phyloP scores from a whole-genome alignment of 2,888 invertebrate species.

The Nemurella pictetii region DNA sequence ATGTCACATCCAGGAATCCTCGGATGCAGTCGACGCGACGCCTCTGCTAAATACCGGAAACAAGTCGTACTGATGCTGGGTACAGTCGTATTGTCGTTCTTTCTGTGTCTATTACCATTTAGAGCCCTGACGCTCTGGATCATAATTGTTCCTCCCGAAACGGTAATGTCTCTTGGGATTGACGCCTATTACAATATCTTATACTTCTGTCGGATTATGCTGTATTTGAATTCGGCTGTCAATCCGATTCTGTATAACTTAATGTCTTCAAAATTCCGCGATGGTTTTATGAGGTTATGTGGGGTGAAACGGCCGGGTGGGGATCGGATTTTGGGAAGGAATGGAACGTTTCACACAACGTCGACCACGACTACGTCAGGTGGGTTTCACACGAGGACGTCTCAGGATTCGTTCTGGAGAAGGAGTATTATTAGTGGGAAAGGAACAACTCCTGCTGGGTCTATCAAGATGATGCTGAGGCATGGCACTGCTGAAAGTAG shows the following conservation, averaged over 20 bases:
- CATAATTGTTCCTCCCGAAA: constrained; percentile 71
- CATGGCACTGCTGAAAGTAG: constrained; percentile 12
- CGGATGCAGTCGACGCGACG: constrained; percentile 56
- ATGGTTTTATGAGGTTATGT: constrained; percentile 73
- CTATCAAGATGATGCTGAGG: constrained; percentile 23
- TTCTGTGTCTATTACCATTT: constrained; percentile 86
- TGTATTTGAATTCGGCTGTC: constrained; percentile 87
- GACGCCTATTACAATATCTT: constrained; percentile 81
- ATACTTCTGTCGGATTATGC: constrained; percentile 84
- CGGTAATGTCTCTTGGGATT: constrained; percentile 66
- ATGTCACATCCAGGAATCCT: constrained; percentile 78
- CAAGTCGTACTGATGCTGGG: constrained; percentile 82
- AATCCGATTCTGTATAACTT: constrained; percentile 91
- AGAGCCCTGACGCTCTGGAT: constrained; percentile 87
- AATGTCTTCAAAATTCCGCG: constrained; percentile 89
- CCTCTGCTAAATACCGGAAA: constrained; percentile 56
- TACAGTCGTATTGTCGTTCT: constrained; percentile 87
- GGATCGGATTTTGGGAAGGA: constrained; percentile 59
- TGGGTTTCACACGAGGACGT: constrained; percentile 58
- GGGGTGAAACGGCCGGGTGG: constrained; percentile 50
- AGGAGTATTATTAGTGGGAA: constrained; percentile 45
- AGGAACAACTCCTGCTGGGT: constrained; percentile 11
- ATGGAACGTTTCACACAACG: constrained; percentile 68
- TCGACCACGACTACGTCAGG: constrained; percentile 64
- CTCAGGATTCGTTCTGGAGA: constrained; percentile 62